Evolutionary conservation across 2,797 vertebrate genomes (phyloP).

Genomic region (Enteromius viviparus): DNA sequence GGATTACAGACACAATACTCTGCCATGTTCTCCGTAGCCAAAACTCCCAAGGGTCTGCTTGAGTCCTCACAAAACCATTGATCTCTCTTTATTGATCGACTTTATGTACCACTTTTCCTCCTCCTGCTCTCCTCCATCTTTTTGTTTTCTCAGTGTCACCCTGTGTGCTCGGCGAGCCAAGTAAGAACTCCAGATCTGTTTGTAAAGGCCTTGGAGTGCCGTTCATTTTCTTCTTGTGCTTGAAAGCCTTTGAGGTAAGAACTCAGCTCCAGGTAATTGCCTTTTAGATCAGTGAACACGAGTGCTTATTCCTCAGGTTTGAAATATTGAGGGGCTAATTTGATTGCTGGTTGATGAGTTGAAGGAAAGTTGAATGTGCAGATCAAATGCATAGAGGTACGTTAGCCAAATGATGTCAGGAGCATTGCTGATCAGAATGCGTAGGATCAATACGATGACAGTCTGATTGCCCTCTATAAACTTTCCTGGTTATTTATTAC

Average conservation of each 20-base stretch:
- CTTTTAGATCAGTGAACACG: conserved; percentile 36
- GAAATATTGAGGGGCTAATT: conserved; percentile 49
- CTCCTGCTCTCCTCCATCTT: conserved; percentile 46
- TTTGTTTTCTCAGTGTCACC: conserved; percentile 46
- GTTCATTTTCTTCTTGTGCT: conserved; percentile 18
- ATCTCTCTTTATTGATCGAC: conserved; percentile 57
- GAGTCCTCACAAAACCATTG: conserved; percentile 58
- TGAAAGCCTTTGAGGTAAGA: conserved; percentile 42
- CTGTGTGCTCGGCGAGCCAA: conserved; percentile 5
- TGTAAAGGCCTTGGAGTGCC: conserved; percentile 18
- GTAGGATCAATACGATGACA: conserved; percentile 45
- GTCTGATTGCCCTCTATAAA: conserved; percentile 44
- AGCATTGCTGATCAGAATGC: conserved; percentile 46
- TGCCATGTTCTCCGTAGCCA: conserved; percentile 45
- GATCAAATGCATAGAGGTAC: background rate
- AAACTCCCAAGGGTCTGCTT: conserved; percentile 54
- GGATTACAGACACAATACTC: conserved; percentile 57
- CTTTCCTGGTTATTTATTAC: conserved; percentile 34
- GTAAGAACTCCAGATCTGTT: conserved; percentile 37
- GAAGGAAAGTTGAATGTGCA: background rate
- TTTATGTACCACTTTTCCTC: conserved; percentile 55
- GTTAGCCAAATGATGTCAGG: background rate
- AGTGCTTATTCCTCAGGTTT: conserved; percentile 48
- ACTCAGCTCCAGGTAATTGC: conserved; percentile 45
- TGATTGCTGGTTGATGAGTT: conserved; percentile 46